phyloP scores from a whole-genome alignment of 2,888 invertebrate genomes.

The Autographa pulchrina region DNA sequence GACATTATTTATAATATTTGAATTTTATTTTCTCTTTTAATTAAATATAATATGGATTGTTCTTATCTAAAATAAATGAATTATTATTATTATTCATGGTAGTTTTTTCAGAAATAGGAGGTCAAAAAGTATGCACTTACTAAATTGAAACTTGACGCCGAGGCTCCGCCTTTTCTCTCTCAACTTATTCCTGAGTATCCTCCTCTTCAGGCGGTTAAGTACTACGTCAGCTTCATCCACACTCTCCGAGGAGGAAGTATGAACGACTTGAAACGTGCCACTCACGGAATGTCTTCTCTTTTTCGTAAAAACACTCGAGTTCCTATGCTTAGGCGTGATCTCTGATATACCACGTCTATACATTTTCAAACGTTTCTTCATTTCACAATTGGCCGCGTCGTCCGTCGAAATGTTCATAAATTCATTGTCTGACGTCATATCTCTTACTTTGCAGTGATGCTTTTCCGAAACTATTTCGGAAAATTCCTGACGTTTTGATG shows the following conservation, averaged over 20 bases:
- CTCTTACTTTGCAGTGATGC: slow-evolving; percentile 66
- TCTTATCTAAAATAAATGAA: too few relatives aligned
- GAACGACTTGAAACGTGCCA: slow-evolving; percentile 71
- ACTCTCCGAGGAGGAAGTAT: slow-evolving; percentile 87
- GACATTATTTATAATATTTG: slow-evolving; percentile 15
- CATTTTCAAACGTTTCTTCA: slow-evolving; percentile 86
- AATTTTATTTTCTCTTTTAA: slow-evolving; percentile 16
- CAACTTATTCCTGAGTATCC: slow-evolving; percentile 86
- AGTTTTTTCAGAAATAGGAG: slow-evolving; percentile 8
- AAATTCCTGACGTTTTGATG: slow-evolving; percentile 66
- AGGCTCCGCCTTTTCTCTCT: slow-evolving; percentile 82
- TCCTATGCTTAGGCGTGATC: slow-evolving; percentile 73
- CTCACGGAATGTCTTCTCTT: slow-evolving; percentile 81
- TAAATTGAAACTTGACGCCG: slow-evolving; percentile 76
- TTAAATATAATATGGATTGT: too few relatives aligned
- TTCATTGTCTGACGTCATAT: slow-evolving; percentile 80
- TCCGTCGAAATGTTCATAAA: slow-evolving; percentile 82
- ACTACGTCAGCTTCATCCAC: slow-evolving; percentile 87
- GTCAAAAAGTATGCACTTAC: slow-evolving; percentile 70
- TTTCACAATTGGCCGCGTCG: slow-evolving; percentile 83
- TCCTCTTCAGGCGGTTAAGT: slow-evolving; percentile 85
- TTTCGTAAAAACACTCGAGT: slow-evolving; percentile 71
- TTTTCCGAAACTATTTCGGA: slow-evolving; percentile 69
- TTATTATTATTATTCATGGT: too few relatives aligned
- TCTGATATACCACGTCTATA: slow-evolving; percentile 87